Evolutionary conservation across 1,140 invertebrate species (phyloP), one percentile per base, ranked within the genome.

Genomic region (Hesperophylax magnus): DNA sequence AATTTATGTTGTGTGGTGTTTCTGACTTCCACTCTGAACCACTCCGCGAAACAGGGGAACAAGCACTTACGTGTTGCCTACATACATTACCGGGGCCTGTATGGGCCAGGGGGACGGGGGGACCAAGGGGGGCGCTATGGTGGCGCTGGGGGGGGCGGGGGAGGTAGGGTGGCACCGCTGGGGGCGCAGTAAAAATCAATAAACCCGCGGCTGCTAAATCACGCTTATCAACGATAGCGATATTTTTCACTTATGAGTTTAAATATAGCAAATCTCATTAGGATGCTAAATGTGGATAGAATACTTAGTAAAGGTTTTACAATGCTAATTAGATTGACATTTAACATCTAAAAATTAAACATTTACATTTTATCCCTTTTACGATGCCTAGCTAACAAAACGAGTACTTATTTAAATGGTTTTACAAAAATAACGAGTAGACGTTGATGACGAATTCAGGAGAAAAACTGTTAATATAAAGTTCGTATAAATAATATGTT

Each of bases 161-260:
- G 74, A 17, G 76, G 69, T 27, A 54, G 84, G 80, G 84, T 81
- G 82, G 80, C 81, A 82, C 82, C 81, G 75, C 82, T 80, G 87
- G 76, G 88, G 88, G 89, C 88, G 88, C 90, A 88, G 89, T 92
- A 92, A 93, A 93, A 93, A 93, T 93, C 92, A 93, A 93, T 93
- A 93, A 92, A 91, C 92, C 92, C 89, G 91, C 91, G 92, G 91
- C 92, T 92, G 92, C 92, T 93, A 93, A 93, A 93, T 92, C 92
- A 92, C 92, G 92, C 92, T 93, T 93, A 93, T 92, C 92, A 93
- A 92, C 90, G 92, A 91, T 56, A 18, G 39, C n/a, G 39, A 56
- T 54, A 74, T 56, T 58, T 92, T 91, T 91, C 92, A 90, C 91
- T 90, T 89, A 87, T 90, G 88, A 88, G 31, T 39, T 39, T 39